A percentile compares a stretch with the other conserved stretches of the same genome.
phyloP scores from a whole-genome alignment of 1,140 invertebrate genomes.

The Lanistes nyassanus region DNA sequence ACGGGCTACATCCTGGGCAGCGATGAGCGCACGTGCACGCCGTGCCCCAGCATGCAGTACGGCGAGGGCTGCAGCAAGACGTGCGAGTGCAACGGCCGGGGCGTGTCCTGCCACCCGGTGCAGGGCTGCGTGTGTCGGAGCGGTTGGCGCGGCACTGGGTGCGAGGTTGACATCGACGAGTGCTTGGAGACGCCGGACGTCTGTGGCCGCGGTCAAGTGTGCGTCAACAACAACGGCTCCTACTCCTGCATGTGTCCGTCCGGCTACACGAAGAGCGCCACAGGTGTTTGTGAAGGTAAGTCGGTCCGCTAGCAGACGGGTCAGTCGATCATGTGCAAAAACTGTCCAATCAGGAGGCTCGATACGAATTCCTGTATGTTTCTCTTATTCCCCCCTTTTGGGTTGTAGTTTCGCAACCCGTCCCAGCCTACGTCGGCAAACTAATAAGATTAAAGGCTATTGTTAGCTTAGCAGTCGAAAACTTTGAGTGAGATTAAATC shows the following conservation, averaged over 20 bases:
- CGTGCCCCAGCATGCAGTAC: conserved; percentile 10
- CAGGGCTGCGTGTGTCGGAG: conserved; percentile 35
- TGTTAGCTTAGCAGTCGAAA: no score
- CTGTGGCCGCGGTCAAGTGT: background rate
- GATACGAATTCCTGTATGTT: no score
- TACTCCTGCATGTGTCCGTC: background rate
- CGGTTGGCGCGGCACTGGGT: conserved; percentile 14
- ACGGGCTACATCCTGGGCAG: conserved; percentile 29
- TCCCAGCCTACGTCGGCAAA: no score
- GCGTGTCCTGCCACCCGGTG: conserved; percentile 22
- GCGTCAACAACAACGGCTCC: background rate
- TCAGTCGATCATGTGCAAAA: no score
- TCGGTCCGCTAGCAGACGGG: no score
- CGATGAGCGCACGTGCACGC: conserved; percentile 26
- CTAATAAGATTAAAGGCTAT: no score
- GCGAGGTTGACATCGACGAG: conserved; percentile 10
- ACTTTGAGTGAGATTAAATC: no score
- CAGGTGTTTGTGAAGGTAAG: conserved; percentile 7
- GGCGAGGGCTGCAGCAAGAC: conserved; percentile 34
- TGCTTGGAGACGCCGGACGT: background rate
- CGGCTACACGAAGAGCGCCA: background rate
- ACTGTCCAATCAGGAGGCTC: no score
- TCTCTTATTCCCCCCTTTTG: no score
- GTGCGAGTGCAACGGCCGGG: conserved; percentile 32
- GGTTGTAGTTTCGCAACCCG: no score